phyloP scores from a whole-genome alignment of 2,797 vertebrate species.

The Amblyraja radiata region DNA sequence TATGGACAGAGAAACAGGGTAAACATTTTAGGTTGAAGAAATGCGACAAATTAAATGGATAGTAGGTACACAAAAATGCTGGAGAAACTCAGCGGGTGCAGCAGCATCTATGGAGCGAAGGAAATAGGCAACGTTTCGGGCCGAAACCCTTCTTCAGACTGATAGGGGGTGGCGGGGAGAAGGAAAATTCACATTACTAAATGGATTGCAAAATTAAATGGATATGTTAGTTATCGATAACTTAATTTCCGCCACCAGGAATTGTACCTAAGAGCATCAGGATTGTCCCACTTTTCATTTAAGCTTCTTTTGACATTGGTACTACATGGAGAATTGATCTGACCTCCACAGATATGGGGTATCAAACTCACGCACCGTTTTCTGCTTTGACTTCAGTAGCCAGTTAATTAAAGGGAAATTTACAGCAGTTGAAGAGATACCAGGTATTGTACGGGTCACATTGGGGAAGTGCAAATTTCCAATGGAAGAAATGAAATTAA shows the following conservation, averaged over 20 bases:
- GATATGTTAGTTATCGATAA: not conserved
- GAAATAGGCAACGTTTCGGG: no score
- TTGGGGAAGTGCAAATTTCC: not conserved
- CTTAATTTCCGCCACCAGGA: not conserved
- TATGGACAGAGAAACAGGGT: no score
- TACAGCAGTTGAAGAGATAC: not conserved
- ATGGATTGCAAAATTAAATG: not conserved
- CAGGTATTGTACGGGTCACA: not conserved
- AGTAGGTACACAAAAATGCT: no score
- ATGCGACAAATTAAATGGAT: not conserved
- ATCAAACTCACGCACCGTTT: not conserved
- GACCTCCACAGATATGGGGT: not conserved
- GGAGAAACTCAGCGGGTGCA: no score
- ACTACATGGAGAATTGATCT: not conserved
- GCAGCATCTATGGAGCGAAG: no score
- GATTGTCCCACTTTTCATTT: not conserved
- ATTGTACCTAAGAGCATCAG: not conserved
- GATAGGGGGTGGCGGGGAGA: no score
- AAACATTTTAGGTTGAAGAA: no score
- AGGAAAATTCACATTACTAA: no score
- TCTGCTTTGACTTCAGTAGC: not conserved
- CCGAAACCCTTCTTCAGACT: no score
- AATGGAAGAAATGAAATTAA: not conserved
- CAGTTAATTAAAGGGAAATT: not conserved
- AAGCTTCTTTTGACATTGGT: not conserved